A percentile compares a stretch with the other conserved stretches of the same genome.
Evolutionary conservation across 2,888 invertebrate genomes (phyloP).

Genomic region (Horisme vitalbata): DNA sequence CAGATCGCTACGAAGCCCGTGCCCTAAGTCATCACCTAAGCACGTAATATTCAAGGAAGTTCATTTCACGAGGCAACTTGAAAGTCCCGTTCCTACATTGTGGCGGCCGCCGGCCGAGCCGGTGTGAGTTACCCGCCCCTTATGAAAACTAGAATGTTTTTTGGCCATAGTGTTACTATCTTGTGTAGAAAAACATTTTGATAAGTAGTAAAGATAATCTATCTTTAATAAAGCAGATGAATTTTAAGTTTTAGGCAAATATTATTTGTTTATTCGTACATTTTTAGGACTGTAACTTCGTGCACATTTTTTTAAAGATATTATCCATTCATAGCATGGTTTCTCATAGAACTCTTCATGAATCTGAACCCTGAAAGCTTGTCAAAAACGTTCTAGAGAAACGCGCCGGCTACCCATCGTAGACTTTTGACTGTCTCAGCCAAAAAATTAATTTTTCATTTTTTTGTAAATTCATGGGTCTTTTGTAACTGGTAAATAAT

Average conservation of each 20-base stretch:
- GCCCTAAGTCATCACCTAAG: constrained; percentile 3
- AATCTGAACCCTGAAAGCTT: constrained; percentile 35
- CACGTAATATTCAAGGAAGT: constrained; percentile 22
- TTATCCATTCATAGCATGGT: constrained; percentile 35
- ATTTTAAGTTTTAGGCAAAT: too few species aligned
- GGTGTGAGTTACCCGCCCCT: too few species aligned
- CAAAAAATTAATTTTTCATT: too few species aligned
- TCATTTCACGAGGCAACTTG: constrained; percentile 30
- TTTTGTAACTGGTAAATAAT: constrained; percentile 31
- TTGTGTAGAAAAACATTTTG: too few species aligned
- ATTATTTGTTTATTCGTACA: too few species aligned
- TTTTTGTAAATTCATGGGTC: too few species aligned
- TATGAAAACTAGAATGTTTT: too few species aligned
- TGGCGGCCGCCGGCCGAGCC: constrained; percentile 10
- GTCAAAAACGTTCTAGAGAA: constrained; percentile 26
- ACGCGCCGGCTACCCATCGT: constrained; percentile 22
- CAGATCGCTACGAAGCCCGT: constrained; percentile 2
- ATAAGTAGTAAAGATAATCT: too few species aligned
- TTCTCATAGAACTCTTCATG: constrained; percentile 39
- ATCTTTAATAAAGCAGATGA: too few species aligned
- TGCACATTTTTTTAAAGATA: too few species aligned
- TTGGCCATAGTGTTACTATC: too few species aligned
- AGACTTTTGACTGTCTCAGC: constrained; percentile 28
- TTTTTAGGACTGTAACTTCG: too few species aligned
- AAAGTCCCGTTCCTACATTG: constrained; percentile 16